Conservation (phyloP, 2,113 vertebrate genomes). For the Tachysurus vachellii region DNA sequence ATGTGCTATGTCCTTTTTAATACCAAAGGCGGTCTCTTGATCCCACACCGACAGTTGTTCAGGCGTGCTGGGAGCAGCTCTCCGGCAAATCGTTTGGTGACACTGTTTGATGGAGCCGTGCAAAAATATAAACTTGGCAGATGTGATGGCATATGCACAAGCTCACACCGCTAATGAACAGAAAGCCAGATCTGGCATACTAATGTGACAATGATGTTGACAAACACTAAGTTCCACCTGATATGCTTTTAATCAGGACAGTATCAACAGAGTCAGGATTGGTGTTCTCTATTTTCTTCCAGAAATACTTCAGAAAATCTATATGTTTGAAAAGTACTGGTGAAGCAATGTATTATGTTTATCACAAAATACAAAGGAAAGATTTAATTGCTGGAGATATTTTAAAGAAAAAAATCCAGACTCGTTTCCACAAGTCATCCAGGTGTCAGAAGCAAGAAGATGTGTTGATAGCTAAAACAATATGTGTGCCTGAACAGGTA, state of each 20-base stretch:
- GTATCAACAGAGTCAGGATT: background rate
- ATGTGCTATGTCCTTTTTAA: background rate
- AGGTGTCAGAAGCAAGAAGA: conserved; percentile 19
- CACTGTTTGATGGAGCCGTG: conserved; percentile 46
- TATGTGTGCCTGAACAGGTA: background rate
- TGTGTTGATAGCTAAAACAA: conserved; percentile 31
- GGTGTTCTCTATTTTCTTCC: background rate
- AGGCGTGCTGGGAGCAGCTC: conserved; percentile 35
- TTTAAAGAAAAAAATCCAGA: background rate
- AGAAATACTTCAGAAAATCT: background rate
- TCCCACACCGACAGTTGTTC: conserved; percentile 2
- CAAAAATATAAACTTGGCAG: conserved; percentile 49
- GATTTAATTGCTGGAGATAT: conserved; percentile 10
- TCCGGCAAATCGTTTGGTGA: conserved; percentile 46
- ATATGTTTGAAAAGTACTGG: background rate
- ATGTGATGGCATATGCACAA: conserved; percentile 41
- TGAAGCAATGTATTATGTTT: background rate
- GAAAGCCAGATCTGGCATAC: conserved; percentile 23
- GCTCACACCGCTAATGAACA: conserved; percentile 31
- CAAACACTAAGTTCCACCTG: conserved; percentile 30
- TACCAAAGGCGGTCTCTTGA: background rate
- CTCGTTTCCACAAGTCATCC: conserved; percentile 23
- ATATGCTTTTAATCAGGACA: background rate
- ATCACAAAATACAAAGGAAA: background rate
- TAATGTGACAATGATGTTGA: conserved; percentile 32